These are phyloP conservation scores for Camelus dromedarius DNA, from an alignment of 2,113 vertebrate genomes.

Conservation along the genomic window DNA sequence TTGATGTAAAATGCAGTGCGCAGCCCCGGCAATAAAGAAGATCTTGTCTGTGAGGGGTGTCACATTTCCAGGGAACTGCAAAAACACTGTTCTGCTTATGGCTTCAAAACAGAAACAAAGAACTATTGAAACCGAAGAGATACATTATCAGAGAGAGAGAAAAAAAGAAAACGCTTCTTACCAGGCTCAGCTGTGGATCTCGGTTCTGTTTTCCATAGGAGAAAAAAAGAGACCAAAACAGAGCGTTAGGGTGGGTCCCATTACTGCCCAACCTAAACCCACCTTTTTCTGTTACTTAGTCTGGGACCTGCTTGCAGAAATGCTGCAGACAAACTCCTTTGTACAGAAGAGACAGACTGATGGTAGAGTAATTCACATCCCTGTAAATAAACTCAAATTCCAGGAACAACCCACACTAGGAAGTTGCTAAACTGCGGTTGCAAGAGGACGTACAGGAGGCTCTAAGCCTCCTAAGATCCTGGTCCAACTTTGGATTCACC, in stretches of 20 bases:
- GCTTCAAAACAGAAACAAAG: conserved; percentile 81
- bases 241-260: conserved; percentile 75
- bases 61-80: conserved; percentile 82
- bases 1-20: conserved; percentile 80
- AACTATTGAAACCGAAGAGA: conserved; percentile 78
- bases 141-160: conserved; percentile 30
- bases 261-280: conserved; percentile 17
- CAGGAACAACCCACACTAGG: neutral
- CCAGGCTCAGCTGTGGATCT: conserved; percentile 92
- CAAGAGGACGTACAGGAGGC: neutral
- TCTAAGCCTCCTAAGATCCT: neutral
- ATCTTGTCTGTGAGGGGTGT: conserved; percentile 84
- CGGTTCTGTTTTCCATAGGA: conserved; percentile 87
- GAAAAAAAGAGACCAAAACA: conserved; percentile 76
- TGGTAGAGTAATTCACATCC: neutral
- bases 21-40: conserved; percentile 81
- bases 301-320: neutral
- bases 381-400: neutral
- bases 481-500: neutral
- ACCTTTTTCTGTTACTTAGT: neutral
- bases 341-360: neutral
- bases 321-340: neutral
- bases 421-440: neutral
- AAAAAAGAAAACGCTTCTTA: conserved; percentile 85
- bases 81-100: conserved; percentile 80